These are phyloP conservation scores for Andricus quercusramuli DNA, from an alignment of 2,888 invertebrate species.

Conservation along the genomic window DNA sequence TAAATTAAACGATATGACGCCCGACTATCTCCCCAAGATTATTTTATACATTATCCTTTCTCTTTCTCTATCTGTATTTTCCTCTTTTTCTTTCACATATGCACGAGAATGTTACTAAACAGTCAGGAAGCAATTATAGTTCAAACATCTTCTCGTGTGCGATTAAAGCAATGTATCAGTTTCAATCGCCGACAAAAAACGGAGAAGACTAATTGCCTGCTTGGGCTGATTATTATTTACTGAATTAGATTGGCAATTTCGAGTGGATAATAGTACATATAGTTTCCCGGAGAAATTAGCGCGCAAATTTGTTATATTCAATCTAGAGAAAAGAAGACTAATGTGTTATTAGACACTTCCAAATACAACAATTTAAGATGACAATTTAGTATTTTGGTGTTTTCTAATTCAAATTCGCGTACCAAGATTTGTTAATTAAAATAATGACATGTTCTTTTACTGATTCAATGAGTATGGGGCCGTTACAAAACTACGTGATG, in stretches of 20 bases:
- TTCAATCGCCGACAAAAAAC: slow-evolving; percentile 45
- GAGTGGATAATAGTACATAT: neutral
- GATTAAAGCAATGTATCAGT: slow-evolving; percentile 39
- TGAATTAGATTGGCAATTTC: neutral
- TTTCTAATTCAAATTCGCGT: too few relatives aligned
- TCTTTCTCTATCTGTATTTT: neutral
- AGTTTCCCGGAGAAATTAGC: too few relatives aligned
- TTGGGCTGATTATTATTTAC: slow-evolving; percentile 10
- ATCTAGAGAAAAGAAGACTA: too few relatives aligned
- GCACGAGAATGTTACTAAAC: neutral
- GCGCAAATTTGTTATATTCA: too few relatives aligned
- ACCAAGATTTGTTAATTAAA: too few relatives aligned
- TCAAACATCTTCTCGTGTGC: slow-evolving; percentile 37
- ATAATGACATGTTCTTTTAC: too few relatives aligned
- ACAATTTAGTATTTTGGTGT: too few relatives aligned
- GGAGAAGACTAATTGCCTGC: slow-evolving; percentile 18
- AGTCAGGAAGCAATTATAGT: slow-evolving; percentile 44
- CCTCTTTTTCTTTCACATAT: neutral
- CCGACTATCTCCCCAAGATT: neutral
- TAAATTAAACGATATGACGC: neutral
- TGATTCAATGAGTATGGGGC: too few relatives aligned
- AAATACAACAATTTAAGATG: too few relatives aligned
- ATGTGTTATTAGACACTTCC: too few relatives aligned
- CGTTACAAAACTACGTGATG: too few relatives aligned
- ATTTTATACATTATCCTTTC: slow-evolving; percentile 4